phyloP scores from a whole-genome alignment of 2,888 invertebrate species.

The Cremastobaeus sp. region DNA sequence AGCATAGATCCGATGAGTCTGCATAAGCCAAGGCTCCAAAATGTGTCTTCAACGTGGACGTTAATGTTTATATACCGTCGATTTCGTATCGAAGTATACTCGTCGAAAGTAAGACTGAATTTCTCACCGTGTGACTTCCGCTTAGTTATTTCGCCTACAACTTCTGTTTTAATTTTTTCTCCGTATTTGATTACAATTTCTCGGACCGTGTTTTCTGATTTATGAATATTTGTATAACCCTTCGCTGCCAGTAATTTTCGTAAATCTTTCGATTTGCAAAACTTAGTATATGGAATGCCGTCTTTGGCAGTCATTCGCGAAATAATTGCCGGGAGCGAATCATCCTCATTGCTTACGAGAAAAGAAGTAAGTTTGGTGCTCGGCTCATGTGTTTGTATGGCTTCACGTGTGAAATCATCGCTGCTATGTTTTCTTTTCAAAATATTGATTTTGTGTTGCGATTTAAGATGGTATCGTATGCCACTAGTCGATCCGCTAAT shows the following conservation, averaged over 20 bases:
- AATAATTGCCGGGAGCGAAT: slow-evolving; percentile 11
- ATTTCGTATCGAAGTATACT: slow-evolving; percentile 13
- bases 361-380: no score
- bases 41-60: slow-evolving; percentile 8
- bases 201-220: slow-evolving; percentile 14
- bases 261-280: slow-evolving; percentile 21
- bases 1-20: slow-evolving; percentile 17
- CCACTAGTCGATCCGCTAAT: slow-evolving; percentile 11
- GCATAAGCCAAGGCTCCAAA: slow-evolving; percentile 21
- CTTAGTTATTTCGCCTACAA: slow-evolving; percentile 1
- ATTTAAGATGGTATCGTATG: slow-evolving; percentile 2
- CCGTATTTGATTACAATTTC: slow-evolving; percentile 10
- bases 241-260: slow-evolving; percentile 1
- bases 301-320: slow-evolving; percentile 19
- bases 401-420: background rate
- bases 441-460: slow-evolving; percentile 12
- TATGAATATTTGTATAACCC: slow-evolving; percentile 8
- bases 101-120: slow-evolving; percentile 18
- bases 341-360: slow-evolving; percentile 3
- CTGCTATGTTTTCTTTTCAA: slow-evolving; percentile 9
- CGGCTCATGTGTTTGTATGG: no score
- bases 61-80: slow-evolving; percentile 17
- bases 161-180: slow-evolving; percentile 5
- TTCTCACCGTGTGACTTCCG: background rate
- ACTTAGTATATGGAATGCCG: slow-evolving; percentile 9